phyloP scores from a whole-genome alignment of 2,888 invertebrate species.

The Beris morrisii region DNA sequence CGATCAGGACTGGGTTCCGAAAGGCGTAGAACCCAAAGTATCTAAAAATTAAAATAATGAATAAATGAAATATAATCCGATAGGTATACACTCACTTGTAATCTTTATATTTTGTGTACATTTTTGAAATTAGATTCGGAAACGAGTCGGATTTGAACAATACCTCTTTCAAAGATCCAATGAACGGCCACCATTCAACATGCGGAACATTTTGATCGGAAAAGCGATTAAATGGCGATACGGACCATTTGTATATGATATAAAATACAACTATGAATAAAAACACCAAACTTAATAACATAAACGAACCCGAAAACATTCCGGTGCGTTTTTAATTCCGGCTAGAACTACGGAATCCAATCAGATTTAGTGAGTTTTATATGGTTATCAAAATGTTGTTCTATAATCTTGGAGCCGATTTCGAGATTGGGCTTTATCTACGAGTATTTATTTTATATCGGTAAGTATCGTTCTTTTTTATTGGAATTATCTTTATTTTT shows the following conservation, averaged over 20 bases:
- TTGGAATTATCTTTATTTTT: too few relatives aligned
- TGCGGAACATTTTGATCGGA: not conserved
- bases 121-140: too few relatives aligned
- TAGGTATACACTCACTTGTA: too few relatives aligned
- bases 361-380: too few relatives aligned
- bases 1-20: constrained; percentile 47
- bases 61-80: too few relatives aligned
- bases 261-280: not conserved
- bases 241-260: not conserved
- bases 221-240: not conserved
- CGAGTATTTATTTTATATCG: too few relatives aligned
- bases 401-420: too few relatives aligned
- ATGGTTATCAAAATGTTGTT: too few relatives aligned
- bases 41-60: constrained; percentile 41
- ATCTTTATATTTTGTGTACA: too few relatives aligned
- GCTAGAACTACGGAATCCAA: not conserved
- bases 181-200: not conserved
- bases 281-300: not conserved
- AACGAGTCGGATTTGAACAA: not conserved
- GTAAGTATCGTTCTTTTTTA: too few relatives aligned
- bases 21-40: constrained; percentile 55
- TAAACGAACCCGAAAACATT: not conserved
- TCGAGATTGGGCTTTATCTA: too few relatives aligned
- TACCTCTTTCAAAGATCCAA: not conserved
- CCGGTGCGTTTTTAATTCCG: not conserved